A percentile compares a stretch with the other conserved stretches of the same genome.
phyloP scores from a whole-genome alignment of 1,140 invertebrate genomes.

The Listronotus oregonensis region DNA sequence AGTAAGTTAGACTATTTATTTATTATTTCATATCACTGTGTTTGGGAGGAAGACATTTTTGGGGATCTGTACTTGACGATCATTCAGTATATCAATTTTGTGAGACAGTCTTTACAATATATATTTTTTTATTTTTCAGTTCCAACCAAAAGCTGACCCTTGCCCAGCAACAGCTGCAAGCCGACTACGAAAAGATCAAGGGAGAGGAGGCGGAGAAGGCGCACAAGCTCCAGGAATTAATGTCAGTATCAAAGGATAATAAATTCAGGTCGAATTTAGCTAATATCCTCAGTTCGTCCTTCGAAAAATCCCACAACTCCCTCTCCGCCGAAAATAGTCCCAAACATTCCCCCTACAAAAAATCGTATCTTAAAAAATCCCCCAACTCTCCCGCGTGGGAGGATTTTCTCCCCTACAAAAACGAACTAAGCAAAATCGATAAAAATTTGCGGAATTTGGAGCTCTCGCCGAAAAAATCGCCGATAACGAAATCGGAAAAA shows the following conservation, averaged over 20 bases:
- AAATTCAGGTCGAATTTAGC: constrained; percentile 20
- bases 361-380: constrained; percentile 17
- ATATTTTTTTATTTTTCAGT: constrained; percentile 61
- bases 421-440: constrained; percentile 41
- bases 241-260: constrained; percentile 64
- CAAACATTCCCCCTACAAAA: constrained; percentile 20
- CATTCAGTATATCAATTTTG: too few species aligned
- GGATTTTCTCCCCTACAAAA: constrained; percentile 52
- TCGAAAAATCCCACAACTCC: constrained; percentile 23
- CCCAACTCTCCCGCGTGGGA: constrained; percentile 46
- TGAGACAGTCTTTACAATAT: too few species aligned
- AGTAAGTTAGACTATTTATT: constrained; percentile 62
- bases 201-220: constrained; percentile 94
- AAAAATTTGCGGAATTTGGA: constrained; percentile 31
- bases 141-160: constrained; percentile 91
- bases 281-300: constrained; percentile 36
- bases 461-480: constrained; percentile 21
- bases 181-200: constrained; percentile 94
- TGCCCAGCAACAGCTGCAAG: constrained; percentile 90
- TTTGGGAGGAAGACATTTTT: too few species aligned
- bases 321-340: constrained; percentile 6
- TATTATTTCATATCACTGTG: too few species aligned
- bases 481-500: constrained; percentile 47
- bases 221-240: constrained; percentile 91
- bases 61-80: too few species aligned